Base-by-base conservation (phyloP, 2,797 vertebrate species). In the Mustela erminea region DNA sequence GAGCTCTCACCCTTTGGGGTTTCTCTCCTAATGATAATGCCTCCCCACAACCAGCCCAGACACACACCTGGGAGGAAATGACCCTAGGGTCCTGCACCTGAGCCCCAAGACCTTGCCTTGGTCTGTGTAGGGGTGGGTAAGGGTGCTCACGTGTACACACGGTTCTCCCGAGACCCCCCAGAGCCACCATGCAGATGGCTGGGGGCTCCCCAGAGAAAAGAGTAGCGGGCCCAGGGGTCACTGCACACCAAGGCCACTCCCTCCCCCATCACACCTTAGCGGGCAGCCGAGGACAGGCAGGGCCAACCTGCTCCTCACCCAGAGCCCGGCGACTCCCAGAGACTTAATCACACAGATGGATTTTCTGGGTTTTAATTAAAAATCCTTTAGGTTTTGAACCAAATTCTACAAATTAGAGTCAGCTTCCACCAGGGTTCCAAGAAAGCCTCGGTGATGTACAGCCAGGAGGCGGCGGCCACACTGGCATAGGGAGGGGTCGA, bases 311-410 rank as follows among this genome's bases (percentile, higher is more conserved):
- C 46, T 72, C 58, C 15, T 54, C 35, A 25, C 35, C 43, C 29
- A 7, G 38, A 85, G 66, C 82, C 25, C 18, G 15, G 38, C 52
- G 49, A 80, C 74, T 92, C 93, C 70, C 2, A 3, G 64, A 83
- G 35, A 49, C 82, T 97, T 97, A 95, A 97, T 98, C 90, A 95
- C 74, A 95, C 8, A 52, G 86, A 89, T 52, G 85, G 78, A 75
- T 96, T 97, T 98, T 92, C 95, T 68, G 54, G 54, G 90, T 68
- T 98, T 96, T 97, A 95, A 98, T 97, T 97, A 90, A 97, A 97
- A 97, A 91, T 88, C 89, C 92, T 96, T 95, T 87, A 93, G 91
- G 58, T 86, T 97, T 80, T 82, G 35, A 90, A 91, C 29, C 5
- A 29, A 60, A 20, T 86, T 96, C 86, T 94, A 87, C 86, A 94